Evolutionary conservation across 2,113 vertebrate genomes (phyloP), one percentile per base, ranked within the genome.

Genomic region (Mystacornis crossleyi): DNA sequence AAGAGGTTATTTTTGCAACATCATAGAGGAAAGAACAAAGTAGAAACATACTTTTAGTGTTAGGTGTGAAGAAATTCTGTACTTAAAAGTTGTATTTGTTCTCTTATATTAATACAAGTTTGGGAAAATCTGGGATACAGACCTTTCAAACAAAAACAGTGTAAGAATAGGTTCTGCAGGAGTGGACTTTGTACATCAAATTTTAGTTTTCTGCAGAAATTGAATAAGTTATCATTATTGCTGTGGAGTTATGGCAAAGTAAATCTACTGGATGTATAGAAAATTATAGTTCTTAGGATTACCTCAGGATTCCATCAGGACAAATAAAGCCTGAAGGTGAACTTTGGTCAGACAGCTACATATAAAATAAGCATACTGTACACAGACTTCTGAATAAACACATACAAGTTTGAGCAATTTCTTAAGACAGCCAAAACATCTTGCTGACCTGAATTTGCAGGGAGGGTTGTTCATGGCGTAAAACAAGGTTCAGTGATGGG

Each of bases 51-150:
- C 6, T 51, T 87, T 13, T 31, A 42, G 19, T 2, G 1, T 21
- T 18, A 64, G 33, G 4, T 10, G 4, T 21, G 57, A 84, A 84
- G 48, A 58, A 38, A 5, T 29, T 6, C 19, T 38, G 3, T 79
- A 7, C 64, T 47, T 72, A 34, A 64, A 81, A 65, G 16, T 3
- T 51, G 2, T 50, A 12, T 54, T 84, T 90, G 8, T 62, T 87
- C 4, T 69, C 48, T 18, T 29, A 1, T 42, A 16, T 72, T 2
- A 0, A 7, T 61, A 48, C 12, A 48, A 38, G 2, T 20, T 3
- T 36, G 5, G 11, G 7, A 62, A 79, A 28, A 48, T 33, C 26
- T 69, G 23, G 15, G 21, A 40, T 65, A 73, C 28, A 61, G 58
- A 92, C 67, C 16, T 31, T 85, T 60, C 12, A 53, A 1, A 48